Percentiles rank a stretch among this genome's conserved stretches.
Conservation (phyloP, 2,888 invertebrate genomes). For the Malacosoma neustria region DNA sequence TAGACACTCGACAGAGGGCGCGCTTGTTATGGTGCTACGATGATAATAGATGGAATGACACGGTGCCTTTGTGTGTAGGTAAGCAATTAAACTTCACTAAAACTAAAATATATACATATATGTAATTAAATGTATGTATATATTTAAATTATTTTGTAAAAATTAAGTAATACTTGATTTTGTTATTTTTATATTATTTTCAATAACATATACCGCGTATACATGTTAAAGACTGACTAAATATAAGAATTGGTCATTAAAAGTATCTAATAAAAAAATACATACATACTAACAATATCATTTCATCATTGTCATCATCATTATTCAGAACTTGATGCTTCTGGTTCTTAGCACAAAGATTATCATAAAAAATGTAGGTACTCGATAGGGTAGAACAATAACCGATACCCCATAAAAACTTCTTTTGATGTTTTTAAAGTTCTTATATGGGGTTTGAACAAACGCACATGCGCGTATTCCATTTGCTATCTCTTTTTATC, state of each 20-base stretch:
- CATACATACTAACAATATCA: too few relatives aligned
- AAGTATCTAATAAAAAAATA: too few relatives aligned
- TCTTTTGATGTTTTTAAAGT: slow-evolving; percentile 38
- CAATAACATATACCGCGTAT: too few relatives aligned
- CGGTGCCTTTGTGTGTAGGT: slow-evolving; percentile 78
- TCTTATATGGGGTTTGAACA: slow-evolving; percentile 22
- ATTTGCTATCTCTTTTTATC: slow-evolving; percentile 28
- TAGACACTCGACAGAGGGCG: slow-evolving; percentile 77
- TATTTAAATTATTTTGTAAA: too few relatives aligned
- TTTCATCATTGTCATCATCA: too few relatives aligned
- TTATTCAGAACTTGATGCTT: slow-evolving; percentile 22
- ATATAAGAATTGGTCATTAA: too few relatives aligned
- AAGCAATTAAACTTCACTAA: slow-evolving; percentile 29
- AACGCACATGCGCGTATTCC: slow-evolving; percentile 43
- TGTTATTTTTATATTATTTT: too few relatives aligned
- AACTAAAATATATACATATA: neutral
- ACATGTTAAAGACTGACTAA: too few relatives aligned
- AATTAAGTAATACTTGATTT: too few relatives aligned
- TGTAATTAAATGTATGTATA: neutral
- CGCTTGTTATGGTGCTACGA: slow-evolving; percentile 78
- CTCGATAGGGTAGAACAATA: slow-evolving; percentile 18
- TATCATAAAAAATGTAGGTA: neutral
- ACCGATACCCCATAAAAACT: slow-evolving; percentile 39
- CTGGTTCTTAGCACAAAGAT: neutral
- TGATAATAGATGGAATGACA: slow-evolving; percentile 79